phyloP scores from a whole-genome alignment of 2,113 vertebrate species.

The Rhea pennata region DNA sequence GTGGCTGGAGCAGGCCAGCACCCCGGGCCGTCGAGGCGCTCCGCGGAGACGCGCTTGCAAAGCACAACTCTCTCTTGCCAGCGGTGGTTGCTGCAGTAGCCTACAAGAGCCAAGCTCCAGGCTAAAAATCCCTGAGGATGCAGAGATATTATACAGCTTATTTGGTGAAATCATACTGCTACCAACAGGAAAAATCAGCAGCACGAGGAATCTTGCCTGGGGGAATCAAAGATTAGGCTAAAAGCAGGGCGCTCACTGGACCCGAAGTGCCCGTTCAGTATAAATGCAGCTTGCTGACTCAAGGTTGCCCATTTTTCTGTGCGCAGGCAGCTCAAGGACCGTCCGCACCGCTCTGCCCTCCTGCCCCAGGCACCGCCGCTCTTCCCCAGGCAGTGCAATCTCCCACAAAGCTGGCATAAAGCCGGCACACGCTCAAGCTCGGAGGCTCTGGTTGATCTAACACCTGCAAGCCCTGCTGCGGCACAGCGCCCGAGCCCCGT shows the following conservation, averaged over 20 bases:
- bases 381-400: rapidly evolving
- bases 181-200: not conserved
- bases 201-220: constrained; percentile 28
- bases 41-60: rapidly evolving
- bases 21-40: not conserved
- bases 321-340: not conserved
- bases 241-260: not conserved
- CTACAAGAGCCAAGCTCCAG: constrained; percentile 12
- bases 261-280: not conserved
- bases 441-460: rapidly evolving
- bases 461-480: rapidly evolving
- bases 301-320: not conserved
- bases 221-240: not conserved
- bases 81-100: not conserved
- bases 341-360: rapidly evolving
- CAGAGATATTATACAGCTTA: not conserved
- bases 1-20: not conserved
- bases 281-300: not conserved
- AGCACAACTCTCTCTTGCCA: not conserved
- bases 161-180: constrained; percentile 34
- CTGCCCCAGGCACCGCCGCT: rapidly evolving
- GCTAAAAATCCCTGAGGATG: constrained; percentile 13
- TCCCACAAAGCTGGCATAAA: rapidly evolving
- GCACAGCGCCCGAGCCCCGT: rapidly evolving
- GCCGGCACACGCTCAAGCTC: not conserved